Conservation (phyloP, 2,797 vertebrate species). For the Squalus acanthias region DNA sequence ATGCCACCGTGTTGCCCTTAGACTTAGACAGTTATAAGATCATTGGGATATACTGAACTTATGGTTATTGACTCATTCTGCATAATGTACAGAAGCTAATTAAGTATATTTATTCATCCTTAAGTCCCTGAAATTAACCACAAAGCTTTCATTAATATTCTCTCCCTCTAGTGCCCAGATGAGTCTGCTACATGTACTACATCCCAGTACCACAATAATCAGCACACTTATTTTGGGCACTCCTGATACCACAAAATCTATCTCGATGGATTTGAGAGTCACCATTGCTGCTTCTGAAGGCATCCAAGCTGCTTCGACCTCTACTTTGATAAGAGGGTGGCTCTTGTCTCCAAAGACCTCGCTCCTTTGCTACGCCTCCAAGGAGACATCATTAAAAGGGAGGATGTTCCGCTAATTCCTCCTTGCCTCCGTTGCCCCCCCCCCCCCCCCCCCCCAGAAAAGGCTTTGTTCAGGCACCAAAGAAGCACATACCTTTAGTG, state of each 20-base stretch:
- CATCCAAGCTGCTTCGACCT: too few relatives aligned
- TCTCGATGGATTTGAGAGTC: neutral
- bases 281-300: neutral
- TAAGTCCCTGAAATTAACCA: neutral
- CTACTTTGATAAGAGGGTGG: neutral
- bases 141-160: neutral
- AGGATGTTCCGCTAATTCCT: too few relatives aligned
- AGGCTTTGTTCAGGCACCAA: too few relatives aligned
- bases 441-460: too few relatives aligned
- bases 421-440: too few relatives aligned
- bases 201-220: too few relatives aligned
- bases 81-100: neutral
- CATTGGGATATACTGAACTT: neutral
- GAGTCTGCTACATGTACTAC: neutral
- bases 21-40: neutral
- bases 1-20: too few relatives aligned
- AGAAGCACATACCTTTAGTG: too few relatives aligned
- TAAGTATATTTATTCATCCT: neutral
- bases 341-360: neutral
- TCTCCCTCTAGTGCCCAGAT: neutral
- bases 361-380: neutral
- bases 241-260: neutral
- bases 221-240: too few relatives aligned
- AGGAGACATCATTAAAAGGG: too few relatives aligned
- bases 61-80: neutral